A percentile compares a stretch with the other conserved stretches of the same genome.
Conservation (phyloP, 2,113 vertebrate genomes). For the Podocnemis expansa region DNA sequence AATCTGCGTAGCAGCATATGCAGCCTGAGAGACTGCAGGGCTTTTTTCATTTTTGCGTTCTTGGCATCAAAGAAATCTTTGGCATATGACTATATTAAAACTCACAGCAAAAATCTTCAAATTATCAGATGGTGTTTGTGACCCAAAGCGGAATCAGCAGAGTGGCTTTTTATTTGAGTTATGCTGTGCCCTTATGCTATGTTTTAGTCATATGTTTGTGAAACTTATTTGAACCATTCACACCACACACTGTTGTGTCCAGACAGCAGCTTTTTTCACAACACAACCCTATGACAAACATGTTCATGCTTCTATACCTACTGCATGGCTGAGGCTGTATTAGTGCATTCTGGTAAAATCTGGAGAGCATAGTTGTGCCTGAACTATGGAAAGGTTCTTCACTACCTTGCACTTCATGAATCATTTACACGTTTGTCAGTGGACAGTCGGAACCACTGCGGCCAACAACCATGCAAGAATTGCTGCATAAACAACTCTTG, state of each 20-base stretch:
- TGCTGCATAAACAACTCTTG: neutral
- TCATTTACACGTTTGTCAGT: neutral
- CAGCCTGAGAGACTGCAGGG: neutral
- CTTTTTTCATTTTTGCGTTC: neutral
- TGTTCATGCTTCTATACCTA: neutral
- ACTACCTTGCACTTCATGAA: neutral
- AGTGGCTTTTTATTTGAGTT: neutral
- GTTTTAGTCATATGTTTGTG: neutral
- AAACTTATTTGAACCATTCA: neutral
- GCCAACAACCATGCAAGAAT: neutral
- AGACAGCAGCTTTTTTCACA: neutral
- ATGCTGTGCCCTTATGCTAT: neutral
- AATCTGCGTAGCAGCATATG: neutral
- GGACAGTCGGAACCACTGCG: neutral
- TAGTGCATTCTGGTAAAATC: neutral
- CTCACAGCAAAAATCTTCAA: neutral
- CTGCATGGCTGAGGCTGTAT: fast-evolving
- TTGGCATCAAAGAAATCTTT: neutral
- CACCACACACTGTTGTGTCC: neutral
- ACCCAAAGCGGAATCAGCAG: neutral
- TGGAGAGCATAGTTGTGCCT: neutral
- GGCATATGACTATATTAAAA: neutral
- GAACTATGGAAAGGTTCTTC: neutral
- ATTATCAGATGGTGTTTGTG: neutral
- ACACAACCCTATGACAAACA: neutral